phyloP scores from a whole-genome alignment of 2,888 invertebrate species.

The Hartigia nigra region DNA sequence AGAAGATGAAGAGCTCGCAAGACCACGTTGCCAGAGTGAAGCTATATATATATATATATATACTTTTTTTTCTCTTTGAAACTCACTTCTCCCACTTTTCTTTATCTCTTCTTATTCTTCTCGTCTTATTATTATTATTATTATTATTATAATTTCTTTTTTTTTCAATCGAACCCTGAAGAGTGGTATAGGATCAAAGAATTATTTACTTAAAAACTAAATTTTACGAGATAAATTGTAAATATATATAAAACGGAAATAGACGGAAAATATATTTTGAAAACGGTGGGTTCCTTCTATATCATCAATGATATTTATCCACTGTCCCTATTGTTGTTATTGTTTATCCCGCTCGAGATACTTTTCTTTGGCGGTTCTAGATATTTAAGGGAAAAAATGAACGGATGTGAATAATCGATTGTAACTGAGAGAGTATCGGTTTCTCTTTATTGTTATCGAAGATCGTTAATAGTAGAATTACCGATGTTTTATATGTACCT shows the following conservation, averaged over 20 bases:
- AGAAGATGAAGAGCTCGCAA: background rate
- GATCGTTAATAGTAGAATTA: no score
- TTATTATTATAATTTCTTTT: background rate
- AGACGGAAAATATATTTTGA: slow-evolving; percentile 11
- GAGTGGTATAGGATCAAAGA: background rate
- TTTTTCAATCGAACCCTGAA: background rate
- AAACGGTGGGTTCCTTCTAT: background rate
- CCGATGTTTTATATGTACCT: no score
- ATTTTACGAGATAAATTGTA: slow-evolving; percentile 21
- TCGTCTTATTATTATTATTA: no score
- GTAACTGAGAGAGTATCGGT: background rate
- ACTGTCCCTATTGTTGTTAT: background rate
- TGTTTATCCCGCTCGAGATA: background rate
- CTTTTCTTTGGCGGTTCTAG: background rate
- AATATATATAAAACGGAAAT: slow-evolving; percentile 22
- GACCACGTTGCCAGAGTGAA: background rate
- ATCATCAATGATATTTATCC: background rate
- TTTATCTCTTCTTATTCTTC: background rate
- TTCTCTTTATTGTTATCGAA: background rate
- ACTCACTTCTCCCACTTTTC: background rate
- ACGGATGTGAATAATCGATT: no score
- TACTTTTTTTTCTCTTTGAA: background rate
- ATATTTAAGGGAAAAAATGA: no score
- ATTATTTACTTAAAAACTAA: slow-evolving; percentile 5
- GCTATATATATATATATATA: background rate